phyloP scores from a whole-genome alignment of 2,797 vertebrate genomes.

The Lates japonicus region DNA sequence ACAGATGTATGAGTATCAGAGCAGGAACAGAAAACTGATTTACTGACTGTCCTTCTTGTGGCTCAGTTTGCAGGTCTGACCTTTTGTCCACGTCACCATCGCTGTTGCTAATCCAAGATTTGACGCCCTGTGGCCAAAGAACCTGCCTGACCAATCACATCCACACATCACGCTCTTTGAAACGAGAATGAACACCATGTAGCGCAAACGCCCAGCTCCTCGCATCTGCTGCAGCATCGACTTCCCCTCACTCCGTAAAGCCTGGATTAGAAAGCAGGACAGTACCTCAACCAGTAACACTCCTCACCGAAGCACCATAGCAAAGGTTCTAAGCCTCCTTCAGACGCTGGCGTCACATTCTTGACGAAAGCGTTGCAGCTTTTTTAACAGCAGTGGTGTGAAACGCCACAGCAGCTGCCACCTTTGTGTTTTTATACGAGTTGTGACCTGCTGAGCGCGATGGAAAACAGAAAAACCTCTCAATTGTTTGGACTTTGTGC shows the following conservation, averaged over 20 bases:
- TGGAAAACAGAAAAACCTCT: constrained; percentile 71
- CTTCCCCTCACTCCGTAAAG: not conserved
- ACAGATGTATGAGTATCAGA: no score
- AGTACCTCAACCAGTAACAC: constrained; percentile 61
- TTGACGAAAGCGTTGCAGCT: constrained; percentile 15
- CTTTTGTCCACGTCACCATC: not conserved
- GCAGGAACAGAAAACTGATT: no score
- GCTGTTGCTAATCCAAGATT: not conserved
- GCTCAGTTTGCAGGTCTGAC: not conserved
- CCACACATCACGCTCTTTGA: not conserved
- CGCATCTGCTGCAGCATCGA: not conserved
- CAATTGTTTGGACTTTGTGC: constrained; percentile 82
- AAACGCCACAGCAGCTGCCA: not conserved
- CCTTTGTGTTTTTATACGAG: constrained; percentile 60
- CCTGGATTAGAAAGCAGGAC: constrained; percentile 49
- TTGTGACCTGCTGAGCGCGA: constrained; percentile 76
- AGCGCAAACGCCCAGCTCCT: not conserved
- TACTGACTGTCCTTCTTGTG: no score
- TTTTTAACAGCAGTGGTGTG: not conserved
- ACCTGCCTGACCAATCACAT: not conserved
- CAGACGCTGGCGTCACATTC: constrained; percentile 36
- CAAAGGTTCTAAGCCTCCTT: constrained; percentile 37
- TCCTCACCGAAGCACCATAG: constrained; percentile 66
- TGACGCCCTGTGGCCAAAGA: not conserved
- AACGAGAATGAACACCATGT: not conserved